These are phyloP conservation scores for Lichenostomus cassidix DNA, from an alignment of 2,113 vertebrate species.

Conservation along the genomic window DNA sequence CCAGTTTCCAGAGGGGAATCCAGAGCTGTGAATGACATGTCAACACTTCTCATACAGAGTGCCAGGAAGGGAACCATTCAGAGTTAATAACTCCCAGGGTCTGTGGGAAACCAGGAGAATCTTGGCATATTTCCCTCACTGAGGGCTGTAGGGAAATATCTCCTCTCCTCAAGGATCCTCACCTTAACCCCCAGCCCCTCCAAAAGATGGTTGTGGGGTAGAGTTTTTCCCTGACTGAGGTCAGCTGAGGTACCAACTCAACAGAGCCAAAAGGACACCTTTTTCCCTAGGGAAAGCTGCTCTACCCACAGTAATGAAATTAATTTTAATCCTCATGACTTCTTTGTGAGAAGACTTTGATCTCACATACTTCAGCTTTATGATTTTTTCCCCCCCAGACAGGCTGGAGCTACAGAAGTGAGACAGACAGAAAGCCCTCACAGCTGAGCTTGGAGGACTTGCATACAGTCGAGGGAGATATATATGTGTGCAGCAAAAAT, in stretches of 20 bases:
- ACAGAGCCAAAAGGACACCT: not conserved
- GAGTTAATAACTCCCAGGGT: not conserved
- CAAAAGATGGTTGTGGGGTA: not conserved
- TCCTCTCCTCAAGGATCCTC: not conserved
- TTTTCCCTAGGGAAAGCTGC: not conserved
- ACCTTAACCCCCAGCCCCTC: accelerated
- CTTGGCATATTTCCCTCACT: not conserved
- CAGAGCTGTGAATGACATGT: not conserved
- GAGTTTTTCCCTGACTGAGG: not conserved
- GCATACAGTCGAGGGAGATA: not conserved
- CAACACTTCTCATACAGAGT: accelerated
- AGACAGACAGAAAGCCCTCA: not conserved
- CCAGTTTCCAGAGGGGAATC: not conserved
- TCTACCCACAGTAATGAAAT: not conserved
- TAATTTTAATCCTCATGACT: not conserved
- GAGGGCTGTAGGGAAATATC: not conserved
- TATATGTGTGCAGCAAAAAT: not conserved
- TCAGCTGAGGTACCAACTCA: not conserved
- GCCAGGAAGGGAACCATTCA: not conserved
- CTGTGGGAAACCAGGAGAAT: not conserved
- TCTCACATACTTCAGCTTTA: not conserved
- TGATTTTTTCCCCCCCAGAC: not conserved
- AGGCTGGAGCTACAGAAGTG: not conserved
- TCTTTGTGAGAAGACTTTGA: not conserved
- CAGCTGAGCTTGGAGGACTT: not conserved